These are phyloP conservation scores for Bos indicus DNA, from an alignment of 2,113 vertebrate genomes.

Conservation along the genomic window DNA sequence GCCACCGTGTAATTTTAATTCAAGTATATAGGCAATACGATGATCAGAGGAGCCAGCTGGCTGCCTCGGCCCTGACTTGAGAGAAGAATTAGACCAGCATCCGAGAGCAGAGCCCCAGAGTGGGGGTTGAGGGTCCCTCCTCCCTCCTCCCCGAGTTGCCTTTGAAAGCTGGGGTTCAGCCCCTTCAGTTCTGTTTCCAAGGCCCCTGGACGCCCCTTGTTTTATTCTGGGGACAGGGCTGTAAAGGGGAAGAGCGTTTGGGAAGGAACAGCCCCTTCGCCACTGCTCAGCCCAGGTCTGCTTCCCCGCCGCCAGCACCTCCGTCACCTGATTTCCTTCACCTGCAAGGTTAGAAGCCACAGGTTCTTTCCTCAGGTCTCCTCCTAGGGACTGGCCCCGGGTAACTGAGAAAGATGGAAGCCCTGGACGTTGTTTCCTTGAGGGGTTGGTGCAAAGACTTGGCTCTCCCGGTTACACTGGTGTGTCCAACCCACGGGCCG, in stretches of 20 bases:
- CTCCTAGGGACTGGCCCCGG: neutral
- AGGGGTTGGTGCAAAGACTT: neutral
- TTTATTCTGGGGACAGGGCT: neutral
- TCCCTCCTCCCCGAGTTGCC: neutral
- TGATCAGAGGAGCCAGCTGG: neutral
- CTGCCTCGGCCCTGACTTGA: neutral
- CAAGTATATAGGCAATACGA: constrained; percentile 64
- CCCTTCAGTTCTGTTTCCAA: neutral
- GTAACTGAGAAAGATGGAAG: neutral
- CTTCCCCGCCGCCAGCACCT: neutral
- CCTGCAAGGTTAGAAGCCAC: neutral
- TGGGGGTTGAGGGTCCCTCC: neutral
- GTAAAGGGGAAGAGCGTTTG: neutral
- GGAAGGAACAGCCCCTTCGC: neutral
- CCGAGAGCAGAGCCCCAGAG: neutral
- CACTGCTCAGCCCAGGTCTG: fast-evolving
- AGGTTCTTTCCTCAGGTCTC: neutral
- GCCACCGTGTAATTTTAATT: constrained; percentile 69
- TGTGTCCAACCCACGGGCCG: fast-evolving
- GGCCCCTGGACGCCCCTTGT: neutral
- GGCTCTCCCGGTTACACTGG: neutral
- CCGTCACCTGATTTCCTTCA: neutral
- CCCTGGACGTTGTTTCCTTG: neutral
- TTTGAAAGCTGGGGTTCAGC: neutral
- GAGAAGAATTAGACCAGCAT: constrained; percentile 50